Conservation (phyloP, 2,113 vertebrate genomes). For the Laticauda laticaudata region DNA sequence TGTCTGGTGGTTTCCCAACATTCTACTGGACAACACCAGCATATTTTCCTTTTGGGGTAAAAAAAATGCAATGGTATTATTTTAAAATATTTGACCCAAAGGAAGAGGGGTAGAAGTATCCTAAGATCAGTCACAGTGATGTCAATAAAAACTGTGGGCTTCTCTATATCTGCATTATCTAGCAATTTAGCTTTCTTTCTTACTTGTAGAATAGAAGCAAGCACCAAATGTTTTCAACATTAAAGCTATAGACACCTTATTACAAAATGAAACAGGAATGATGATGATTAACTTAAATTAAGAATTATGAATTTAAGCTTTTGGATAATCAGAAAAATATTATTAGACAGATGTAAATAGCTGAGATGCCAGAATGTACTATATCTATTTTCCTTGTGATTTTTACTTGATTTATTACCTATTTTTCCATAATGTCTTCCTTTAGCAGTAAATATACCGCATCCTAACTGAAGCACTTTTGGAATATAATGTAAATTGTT, state of each 20-base stretch:
- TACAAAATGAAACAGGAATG: neutral
- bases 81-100: neutral
- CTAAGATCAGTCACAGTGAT: neutral
- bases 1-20: neutral
- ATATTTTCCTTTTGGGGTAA: neutral
- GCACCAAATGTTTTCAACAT: neutral
- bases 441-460: neutral
- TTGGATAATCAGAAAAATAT: neutral
- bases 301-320: neutral
- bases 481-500: neutral
- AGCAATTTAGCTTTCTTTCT: neutral
- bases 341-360: neutral
- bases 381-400: neutral
- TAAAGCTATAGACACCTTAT: neutral
- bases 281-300: neutral
- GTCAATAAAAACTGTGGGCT: neutral
- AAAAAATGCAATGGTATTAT: neutral
- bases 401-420: neutral
- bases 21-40: fast-evolving
- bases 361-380: neutral
- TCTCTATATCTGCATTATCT: neutral
- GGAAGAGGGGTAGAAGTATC: neutral
- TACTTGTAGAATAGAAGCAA: neutral
- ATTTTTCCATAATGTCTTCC: neutral
- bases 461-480: neutral